Evolutionary conservation across 1,140 invertebrate species (phyloP), one percentile per base, ranked within the genome.

Genomic region (Cydia amplana): DNA sequence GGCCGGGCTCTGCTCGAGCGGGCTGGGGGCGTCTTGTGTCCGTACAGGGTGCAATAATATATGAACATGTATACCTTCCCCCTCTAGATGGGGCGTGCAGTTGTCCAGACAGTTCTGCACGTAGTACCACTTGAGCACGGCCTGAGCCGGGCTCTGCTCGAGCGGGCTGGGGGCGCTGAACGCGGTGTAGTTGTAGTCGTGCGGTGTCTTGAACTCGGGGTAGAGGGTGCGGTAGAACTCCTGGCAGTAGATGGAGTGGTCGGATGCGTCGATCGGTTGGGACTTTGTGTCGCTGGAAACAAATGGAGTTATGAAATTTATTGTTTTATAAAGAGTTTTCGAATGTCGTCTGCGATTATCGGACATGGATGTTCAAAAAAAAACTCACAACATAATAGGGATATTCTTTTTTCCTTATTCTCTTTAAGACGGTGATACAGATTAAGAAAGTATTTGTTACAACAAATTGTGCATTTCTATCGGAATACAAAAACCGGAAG

Each of bases 201-300:
- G 16, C 7, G 80, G 75, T 46, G 79, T 82, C 28, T 16, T 63
- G 72, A 80, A 81, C 32, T 82, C 74, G n/a, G 80, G 76, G 78
- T 91, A 89, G 73, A 91, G 72, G 4, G 79, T 82, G 16, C 75
- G 82, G 80, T 91, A 91, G 83, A 87, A 90, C 85, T 89, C 88
- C 23, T 79, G 85, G 74, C 82, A 85, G 75, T 86, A 87, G 1
- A 88, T 83, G 1, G 80, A 74, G 7, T 78, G 76, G 40, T 87
- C 80, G 1, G 32, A 49, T 16, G 73, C 14, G 2, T 80, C 78
- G 0, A 36, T 28, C 0, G 49, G 4, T 1, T 72, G 10, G 63
- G 55, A 18, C 55, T 64, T 74, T 6, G 43, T 74, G 28, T 83
- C 80, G n/a, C 80, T 82, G 78, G 6, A 32, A 32, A 32, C 5